Percentiles rank a stretch among this genome's conserved stretches.
Conservation (phyloP, 2,797 vertebrate species). For the Sebastes iracundus region DNA sequence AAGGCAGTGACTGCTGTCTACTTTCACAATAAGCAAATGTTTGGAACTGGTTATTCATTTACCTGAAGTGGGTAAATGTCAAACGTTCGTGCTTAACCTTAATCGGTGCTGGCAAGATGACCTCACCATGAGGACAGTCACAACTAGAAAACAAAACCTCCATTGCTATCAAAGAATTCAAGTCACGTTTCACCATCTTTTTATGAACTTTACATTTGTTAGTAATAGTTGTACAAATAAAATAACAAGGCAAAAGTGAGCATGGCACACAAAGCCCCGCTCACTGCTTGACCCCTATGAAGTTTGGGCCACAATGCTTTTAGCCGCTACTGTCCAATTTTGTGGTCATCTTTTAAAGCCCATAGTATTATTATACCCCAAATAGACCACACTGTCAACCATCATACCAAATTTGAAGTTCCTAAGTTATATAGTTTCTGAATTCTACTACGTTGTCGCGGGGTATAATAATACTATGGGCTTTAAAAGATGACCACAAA, state of each 20-base stretch:
- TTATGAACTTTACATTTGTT: neutral
- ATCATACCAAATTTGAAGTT: too few relatives aligned
- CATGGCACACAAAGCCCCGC: too few relatives aligned
- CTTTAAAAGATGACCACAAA: neutral
- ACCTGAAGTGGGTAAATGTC: constrained; percentile 2
- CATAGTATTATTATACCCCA: too few relatives aligned
- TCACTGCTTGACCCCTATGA: too few relatives aligned
- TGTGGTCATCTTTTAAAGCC: too few relatives aligned
- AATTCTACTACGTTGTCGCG: too few relatives aligned
- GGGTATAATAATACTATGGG: neutral
- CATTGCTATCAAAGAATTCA: neutral
- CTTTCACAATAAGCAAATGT: neutral
- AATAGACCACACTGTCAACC: too few relatives aligned
- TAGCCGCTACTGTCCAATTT: too few relatives aligned
- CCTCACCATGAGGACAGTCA: neutral
- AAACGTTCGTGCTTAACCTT: neutral
- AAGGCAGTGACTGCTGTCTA: neutral
- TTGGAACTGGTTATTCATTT: constrained; percentile 3
- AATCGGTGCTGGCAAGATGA: neutral
- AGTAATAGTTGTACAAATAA: neutral
- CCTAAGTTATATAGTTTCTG: too few relatives aligned
- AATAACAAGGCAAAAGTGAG: too few relatives aligned
- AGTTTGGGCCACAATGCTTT: too few relatives aligned
- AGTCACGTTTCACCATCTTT: neutral
- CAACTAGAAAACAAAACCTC: neutral